Conservation (phyloP, 2,113 vertebrate genomes). For the Zootoca vivipara region DNA sequence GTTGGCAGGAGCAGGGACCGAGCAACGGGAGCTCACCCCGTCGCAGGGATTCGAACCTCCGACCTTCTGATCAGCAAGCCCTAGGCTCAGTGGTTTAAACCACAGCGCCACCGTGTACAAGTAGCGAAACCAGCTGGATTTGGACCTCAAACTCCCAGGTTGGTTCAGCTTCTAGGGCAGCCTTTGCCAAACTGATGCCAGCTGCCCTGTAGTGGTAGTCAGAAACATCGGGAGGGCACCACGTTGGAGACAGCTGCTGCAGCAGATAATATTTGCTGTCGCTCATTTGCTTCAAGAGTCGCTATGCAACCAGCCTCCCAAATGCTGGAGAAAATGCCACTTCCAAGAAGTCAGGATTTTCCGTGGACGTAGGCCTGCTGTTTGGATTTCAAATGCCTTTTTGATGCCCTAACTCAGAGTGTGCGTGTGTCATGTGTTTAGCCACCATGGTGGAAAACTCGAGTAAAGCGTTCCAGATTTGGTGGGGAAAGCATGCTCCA, state of each 20-base stretch:
- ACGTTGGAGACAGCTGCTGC: not conserved
- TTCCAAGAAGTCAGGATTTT: not conserved
- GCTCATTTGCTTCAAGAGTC: not conserved
- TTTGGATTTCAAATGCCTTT: not conserved
- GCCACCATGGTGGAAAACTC: not conserved
- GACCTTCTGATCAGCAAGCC: too few species aligned
- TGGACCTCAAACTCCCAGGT: fast-evolving
- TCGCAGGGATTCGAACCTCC: too few species aligned
- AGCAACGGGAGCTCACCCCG: too few species aligned
- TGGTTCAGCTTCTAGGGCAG: too few species aligned
- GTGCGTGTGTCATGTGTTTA: not conserved
- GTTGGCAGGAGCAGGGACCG: too few species aligned
- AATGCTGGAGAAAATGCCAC: not conserved
- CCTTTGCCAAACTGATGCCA: too few species aligned
- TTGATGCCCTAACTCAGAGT: not conserved
- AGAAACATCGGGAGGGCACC: too few species aligned
- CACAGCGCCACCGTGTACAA: too few species aligned
- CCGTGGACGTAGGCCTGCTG: too few species aligned
- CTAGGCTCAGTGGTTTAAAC: too few species aligned
- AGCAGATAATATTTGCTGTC: not conserved
- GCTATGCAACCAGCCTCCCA: not conserved
- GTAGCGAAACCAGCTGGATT: not conserved
- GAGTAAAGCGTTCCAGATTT: not conserved
- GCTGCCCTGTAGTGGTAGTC: not conserved
- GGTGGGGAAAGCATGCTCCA: not conserved